Evolutionary conservation across 2,888 invertebrate species (phyloP), one percentile per base, ranked within the genome.

Genomic region (Ellobium chinense): DNA sequence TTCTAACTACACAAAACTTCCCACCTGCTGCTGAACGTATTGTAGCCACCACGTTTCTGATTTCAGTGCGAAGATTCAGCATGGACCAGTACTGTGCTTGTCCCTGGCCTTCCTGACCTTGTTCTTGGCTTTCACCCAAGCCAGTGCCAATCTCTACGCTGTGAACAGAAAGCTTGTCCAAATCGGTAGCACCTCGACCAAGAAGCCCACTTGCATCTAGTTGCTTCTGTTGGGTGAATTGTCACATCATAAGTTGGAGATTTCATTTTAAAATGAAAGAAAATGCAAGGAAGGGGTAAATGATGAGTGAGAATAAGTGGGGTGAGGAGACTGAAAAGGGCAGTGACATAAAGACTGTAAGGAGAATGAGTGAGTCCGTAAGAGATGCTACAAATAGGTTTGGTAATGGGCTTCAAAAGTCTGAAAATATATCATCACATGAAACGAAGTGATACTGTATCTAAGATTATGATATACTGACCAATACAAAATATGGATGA

Each of bases 21-120:
- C 9, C n/a, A 70, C 54, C 34, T 56, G 46, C 69, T 60, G 58
- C 21, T 31, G 63, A 62, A n/a, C 77, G 74, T 21, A 88, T 78
- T 31, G 70, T 80, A 12, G 83, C 77, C 58, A 87, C 76, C 14
- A 82, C 83, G 69, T 85, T 85, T 36, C 88, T 84, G 29, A 89
- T 80, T 63, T 89, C 89, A 29, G 76, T 80, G 75, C 85, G 87
- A 58, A 86, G 83, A 73, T 87, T 88, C 69, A 82, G 80, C 29
- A 88, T 78, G 1, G 84, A 84, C 78, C 84, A 83, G 39, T 73
- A 56, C 9, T 36, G 39, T 4, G 56, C 37, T 21, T 36, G 54
- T 21, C 69, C 75, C 62, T 80, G 31, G 46, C 72, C 36, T 12
- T 63, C 60, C n/a, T 39, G 72, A n/a, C n/a, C 24, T 18, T 62